These are phyloP conservation scores for Epinephelus awoara DNA, from an alignment of 2,797 vertebrate genomes.

Conservation along the genomic window DNA sequence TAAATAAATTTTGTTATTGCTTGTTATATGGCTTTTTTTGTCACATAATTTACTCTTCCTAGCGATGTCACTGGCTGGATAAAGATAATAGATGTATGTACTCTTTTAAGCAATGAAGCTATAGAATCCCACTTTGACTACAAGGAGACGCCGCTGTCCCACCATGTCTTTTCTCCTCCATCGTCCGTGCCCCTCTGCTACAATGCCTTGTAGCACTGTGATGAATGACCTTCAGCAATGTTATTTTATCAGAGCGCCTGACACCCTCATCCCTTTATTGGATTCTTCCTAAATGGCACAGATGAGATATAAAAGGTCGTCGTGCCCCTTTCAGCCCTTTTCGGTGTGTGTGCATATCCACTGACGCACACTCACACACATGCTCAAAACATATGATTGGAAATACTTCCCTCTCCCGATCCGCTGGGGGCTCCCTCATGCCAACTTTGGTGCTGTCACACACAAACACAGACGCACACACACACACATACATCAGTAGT, in stretches of 20 bases:
- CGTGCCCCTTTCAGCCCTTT: conserved; percentile 5
- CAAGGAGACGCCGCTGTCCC: background rate
- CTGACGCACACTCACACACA: background rate
- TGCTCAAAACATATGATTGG: conserved; percentile 16
- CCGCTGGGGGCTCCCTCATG: conserved; percentile 71
- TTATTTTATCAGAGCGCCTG: conserved; percentile 49
- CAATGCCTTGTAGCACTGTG: conserved; percentile 10
- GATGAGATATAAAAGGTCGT: conserved; percentile 47
- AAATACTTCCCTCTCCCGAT: conserved; percentile 33
- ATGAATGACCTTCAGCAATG: conserved; percentile 57
- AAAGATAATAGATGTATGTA: background rate
- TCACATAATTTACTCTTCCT: background rate
- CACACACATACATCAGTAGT: conserved; percentile 46
- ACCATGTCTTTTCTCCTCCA: conserved; percentile 4
- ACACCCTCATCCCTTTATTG: conserved; percentile 36
- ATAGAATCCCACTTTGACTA: background rate
- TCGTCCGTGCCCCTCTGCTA: background rate
- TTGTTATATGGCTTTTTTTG: conserved; percentile 3
- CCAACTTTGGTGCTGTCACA: conserved; percentile 43
- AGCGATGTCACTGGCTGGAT: background rate
- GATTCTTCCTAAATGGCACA: conserved; percentile 36
- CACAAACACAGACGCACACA: conserved; percentile 34
- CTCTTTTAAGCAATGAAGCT: background rate
- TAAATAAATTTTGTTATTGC: conserved; percentile 3
- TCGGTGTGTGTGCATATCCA: background rate